These are phyloP conservation scores for Acanthisitta chloris DNA, from an alignment of 2,113 vertebrate species.

Conservation along the genomic window DNA sequence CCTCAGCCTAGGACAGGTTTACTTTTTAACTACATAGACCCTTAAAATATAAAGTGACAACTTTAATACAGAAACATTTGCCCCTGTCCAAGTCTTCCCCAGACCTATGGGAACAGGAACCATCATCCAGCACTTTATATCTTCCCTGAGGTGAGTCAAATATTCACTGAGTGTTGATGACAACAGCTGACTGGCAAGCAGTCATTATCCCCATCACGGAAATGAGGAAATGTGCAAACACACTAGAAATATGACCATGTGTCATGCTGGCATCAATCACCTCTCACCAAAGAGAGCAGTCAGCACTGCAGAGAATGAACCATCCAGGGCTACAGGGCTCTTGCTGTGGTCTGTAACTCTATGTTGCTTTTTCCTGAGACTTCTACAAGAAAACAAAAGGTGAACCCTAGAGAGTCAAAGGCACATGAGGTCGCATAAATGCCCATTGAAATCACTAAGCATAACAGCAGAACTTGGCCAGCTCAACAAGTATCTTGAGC, in stretches of 20 bases:
- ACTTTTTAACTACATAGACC: neutral
- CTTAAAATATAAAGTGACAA: neutral
- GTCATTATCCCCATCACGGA: neutral
- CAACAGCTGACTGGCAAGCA: neutral
- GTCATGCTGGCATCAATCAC: neutral
- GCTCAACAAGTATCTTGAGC: neutral
- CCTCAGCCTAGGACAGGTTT: neutral
- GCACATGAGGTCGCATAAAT: neutral
- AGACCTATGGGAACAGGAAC: neutral
- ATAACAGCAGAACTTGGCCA: conserved; percentile 26
- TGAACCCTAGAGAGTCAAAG: neutral
- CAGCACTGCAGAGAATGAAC: neutral
- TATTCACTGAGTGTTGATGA: neutral
- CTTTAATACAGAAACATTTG: neutral
- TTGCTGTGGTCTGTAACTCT: neutral
- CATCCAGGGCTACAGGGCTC: neutral
- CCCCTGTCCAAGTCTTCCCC: neutral
- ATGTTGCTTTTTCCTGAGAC: neutral
- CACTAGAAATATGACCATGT: neutral
- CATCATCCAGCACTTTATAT: neutral
- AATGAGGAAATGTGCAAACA: neutral
- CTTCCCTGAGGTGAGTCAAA: neutral
- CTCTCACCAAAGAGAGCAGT: neutral
- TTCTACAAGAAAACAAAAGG: neutral
- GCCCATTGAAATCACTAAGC: neutral